These are phyloP conservation scores for Hirudinaria manillensis DNA, from an alignment of 2,888 invertebrate genomes.

Conservation along the genomic window DNA sequence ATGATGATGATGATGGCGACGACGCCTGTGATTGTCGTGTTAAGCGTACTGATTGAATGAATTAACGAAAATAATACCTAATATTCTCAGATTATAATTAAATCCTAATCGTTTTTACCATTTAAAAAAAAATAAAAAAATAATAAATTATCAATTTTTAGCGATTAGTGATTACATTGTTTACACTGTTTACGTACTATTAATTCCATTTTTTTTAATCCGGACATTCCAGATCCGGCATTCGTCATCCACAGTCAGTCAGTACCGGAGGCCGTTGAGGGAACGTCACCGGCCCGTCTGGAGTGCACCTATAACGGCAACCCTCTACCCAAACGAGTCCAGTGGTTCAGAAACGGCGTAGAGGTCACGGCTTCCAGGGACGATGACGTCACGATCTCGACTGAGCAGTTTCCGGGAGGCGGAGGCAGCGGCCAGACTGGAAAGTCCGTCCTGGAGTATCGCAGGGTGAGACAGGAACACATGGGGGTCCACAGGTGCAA, in stretches of 20 bases:
- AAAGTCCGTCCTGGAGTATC: background rate
- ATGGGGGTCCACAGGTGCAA: conserved; percentile 66
- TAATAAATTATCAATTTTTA: too few relatives aligned
- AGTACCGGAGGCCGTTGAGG: conserved; percentile 62
- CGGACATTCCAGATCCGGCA: background rate
- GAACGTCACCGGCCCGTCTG: conserved; percentile 69
- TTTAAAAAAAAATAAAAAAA: too few relatives aligned
- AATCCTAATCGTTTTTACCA: too few relatives aligned
- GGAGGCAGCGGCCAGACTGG: conserved; percentile 74
- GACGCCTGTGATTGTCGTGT: background rate
- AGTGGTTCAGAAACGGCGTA: conserved; percentile 55
- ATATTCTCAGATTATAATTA: too few relatives aligned
- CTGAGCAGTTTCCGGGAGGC: too few relatives aligned
- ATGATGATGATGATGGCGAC: conserved; percentile 2
- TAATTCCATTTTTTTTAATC: background rate
- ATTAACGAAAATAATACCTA: too few relatives aligned
- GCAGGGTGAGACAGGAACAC: background rate
- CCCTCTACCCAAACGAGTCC: conserved; percentile 74
- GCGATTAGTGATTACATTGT: too few relatives aligned
- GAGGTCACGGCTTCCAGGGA: conserved; percentile 29
- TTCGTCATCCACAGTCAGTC: background rate
- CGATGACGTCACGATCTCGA: conserved; percentile 64
- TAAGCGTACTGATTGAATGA: background rate
- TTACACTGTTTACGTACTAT: too few relatives aligned
- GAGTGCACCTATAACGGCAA: conserved; percentile 70